Percentiles rank a stretch among this genome's conserved stretches.
These are phyloP conservation scores for Heliconius hermathena DNA, from an alignment of 1,140 invertebrate genomes.

Conservation along the genomic window DNA sequence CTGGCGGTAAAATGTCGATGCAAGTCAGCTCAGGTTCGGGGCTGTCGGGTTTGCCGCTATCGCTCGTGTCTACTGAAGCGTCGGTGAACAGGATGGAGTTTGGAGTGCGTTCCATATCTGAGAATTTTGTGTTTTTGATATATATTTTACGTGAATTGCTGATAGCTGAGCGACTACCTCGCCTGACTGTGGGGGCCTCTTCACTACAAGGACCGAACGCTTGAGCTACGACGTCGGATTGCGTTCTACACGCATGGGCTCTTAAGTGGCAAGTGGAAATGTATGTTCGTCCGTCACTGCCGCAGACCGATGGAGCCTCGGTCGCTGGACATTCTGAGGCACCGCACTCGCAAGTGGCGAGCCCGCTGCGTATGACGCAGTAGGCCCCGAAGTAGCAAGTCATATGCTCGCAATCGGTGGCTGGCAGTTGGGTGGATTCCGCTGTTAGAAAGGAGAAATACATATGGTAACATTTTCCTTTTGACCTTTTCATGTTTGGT, in stretches of 20 bases:
- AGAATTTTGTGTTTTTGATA: background rate
- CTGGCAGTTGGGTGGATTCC: slow-evolving; percentile 85
- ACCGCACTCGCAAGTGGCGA: slow-evolving; percentile 87
- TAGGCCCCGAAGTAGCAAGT: slow-evolving; percentile 92
- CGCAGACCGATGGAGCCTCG: slow-evolving; percentile 84
- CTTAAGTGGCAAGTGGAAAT: slow-evolving; percentile 87
- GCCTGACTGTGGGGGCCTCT: slow-evolving; percentile 63
- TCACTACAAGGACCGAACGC: slow-evolving; percentile 88
- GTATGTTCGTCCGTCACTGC: slow-evolving; percentile 90
- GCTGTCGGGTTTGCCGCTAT: slow-evolving; percentile 73
- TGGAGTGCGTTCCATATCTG: slow-evolving; percentile 44
- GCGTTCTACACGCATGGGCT: slow-evolving; percentile 89
- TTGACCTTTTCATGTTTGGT: no score
- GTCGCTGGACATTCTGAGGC: slow-evolving; percentile 82
- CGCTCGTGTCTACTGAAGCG: slow-evolving; percentile 71
- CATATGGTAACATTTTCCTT: background rate
- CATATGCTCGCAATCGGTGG: slow-evolving; percentile 87
- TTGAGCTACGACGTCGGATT: slow-evolving; percentile 90
- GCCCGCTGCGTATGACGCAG: slow-evolving; percentile 87
- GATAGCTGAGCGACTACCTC: slow-evolving; percentile 72
- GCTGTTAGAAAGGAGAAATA: slow-evolving; percentile 73
- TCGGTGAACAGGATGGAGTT: slow-evolving; percentile 60
- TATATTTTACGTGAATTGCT: slow-evolving; percentile 34
- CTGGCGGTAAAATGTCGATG: slow-evolving; percentile 68
- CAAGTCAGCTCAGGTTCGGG: slow-evolving; percentile 68